A percentile compares a stretch with the other conserved stretches of the same genome.
These are phyloP conservation scores for Onthophagus sagittarius DNA, from an alignment of 2,888 invertebrate species.

Conservation along the genomic window DNA sequence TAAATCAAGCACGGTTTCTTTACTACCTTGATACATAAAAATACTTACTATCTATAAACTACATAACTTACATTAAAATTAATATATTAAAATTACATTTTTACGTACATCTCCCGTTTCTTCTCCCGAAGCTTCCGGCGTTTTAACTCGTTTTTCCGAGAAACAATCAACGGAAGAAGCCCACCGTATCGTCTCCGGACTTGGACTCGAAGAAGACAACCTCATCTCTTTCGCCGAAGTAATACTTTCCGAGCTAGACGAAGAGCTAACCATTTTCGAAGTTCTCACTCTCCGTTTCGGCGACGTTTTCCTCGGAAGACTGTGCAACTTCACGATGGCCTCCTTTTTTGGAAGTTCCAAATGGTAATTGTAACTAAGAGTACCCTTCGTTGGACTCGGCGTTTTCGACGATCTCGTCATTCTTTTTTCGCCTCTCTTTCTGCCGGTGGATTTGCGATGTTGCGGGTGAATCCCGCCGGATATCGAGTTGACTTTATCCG, in stretches of 20 bases:
- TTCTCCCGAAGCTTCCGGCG: slow-evolving; percentile 50
- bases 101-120: slow-evolving; percentile 52
- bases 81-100: too few relatives aligned
- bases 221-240: slow-evolving; percentile 51
- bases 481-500: slow-evolving; percentile 56
- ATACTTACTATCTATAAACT: too few relatives aligned
- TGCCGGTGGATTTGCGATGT: slow-evolving; percentile 60
- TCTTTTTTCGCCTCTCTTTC: slow-evolving; percentile 58
- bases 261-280: slow-evolving; percentile 55
- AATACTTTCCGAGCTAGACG: slow-evolving; percentile 58
- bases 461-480: slow-evolving; percentile 50
- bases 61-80: too few relatives aligned
- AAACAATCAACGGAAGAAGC: slow-evolving; percentile 46
- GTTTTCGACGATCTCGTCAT: slow-evolving; percentile 51
- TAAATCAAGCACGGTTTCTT: too few relatives aligned
- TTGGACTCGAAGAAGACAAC: slow-evolving; percentile 47
- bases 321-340: slow-evolving; percentile 37
- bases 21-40: not conserved
- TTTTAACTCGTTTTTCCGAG: slow-evolving; percentile 40
- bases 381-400: slow-evolving; percentile 55
- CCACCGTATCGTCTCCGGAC: slow-evolving; percentile 47
- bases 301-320: slow-evolving; percentile 53
- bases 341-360: slow-evolving; percentile 59
- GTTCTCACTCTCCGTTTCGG: slow-evolving; percentile 56
- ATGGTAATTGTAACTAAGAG: slow-evolving; percentile 54